Conservation (phyloP, 37 sponge, comb jelly and placozoan species). For the Spongilla lacustris region DNA sequence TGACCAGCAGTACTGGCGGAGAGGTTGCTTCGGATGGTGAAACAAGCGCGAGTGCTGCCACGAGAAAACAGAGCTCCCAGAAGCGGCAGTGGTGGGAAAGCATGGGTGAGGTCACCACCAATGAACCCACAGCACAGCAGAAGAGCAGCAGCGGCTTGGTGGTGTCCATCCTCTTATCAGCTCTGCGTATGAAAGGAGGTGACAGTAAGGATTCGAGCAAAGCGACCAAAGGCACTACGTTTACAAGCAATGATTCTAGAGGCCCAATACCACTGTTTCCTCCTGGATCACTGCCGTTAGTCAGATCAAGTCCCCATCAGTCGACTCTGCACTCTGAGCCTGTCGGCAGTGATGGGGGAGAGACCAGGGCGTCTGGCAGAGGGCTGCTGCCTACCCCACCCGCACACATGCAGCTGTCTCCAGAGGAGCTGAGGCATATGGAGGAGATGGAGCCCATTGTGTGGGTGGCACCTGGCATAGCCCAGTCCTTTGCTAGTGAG, state of each 20-base stretch:
- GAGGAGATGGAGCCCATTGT: constrained; percentile 20
- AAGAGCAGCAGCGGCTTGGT: neutral
- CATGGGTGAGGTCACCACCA: neutral
- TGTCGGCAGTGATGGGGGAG: neutral
- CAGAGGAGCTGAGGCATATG: constrained; percentile 24
- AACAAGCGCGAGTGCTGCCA: neutral
- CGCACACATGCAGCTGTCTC: neutral
- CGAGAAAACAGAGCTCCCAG: neutral
- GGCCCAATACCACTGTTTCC: neutral
- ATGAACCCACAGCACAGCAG: constrained; percentile 4
- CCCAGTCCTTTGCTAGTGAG: neutral
- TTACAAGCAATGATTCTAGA: neutral
- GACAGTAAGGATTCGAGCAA: neutral
- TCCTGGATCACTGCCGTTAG: neutral
- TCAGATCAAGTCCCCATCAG: neutral
- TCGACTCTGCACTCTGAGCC: neutral
- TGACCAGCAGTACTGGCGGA: neutral
- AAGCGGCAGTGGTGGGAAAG: neutral
- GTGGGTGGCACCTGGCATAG: constrained; percentile 38
- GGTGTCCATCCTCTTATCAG: neutral
- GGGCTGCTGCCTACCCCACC: constrained; percentile 56
- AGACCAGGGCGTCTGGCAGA: neutral
- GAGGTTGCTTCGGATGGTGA: constrained; percentile 15
- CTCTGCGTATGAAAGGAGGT: neutral
- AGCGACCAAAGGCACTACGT: neutral